Evolutionary conservation across 2,797 vertebrate species (phyloP).

Genomic region (Oreonectes daqikongensis): DNA sequence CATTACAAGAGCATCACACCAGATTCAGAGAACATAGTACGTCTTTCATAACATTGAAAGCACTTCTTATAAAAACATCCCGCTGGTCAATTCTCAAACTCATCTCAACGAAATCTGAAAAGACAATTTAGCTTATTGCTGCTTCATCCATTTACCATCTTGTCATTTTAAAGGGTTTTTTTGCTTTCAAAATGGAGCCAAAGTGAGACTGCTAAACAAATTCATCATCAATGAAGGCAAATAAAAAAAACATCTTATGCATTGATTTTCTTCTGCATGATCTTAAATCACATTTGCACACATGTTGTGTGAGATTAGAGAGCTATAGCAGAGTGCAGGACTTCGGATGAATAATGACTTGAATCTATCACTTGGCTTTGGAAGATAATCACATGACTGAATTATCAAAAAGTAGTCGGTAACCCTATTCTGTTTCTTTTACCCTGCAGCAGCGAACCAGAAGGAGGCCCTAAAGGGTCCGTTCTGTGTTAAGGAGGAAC

Average conservation of each 20-base stretch:
- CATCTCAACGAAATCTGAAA: background rate
- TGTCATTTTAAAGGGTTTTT: background rate
- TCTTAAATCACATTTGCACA: too few species aligned
- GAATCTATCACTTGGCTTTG: background rate
- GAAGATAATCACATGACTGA: background rate
- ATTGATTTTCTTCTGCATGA: background rate
- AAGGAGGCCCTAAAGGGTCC: conserved; percentile 91
- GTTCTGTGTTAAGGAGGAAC: conserved; percentile 95
- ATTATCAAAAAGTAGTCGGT: background rate
- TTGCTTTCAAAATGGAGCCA: conserved; percentile 24
- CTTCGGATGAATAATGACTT: background rate
- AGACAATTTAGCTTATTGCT: conserved; percentile 15
- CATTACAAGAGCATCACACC: conserved; percentile 27
- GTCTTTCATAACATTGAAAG: background rate
- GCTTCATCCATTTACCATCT: background rate
- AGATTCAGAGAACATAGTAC: conserved; percentile 1
- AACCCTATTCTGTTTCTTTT: conserved; percentile 13
- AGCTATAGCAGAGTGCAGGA: background rate
- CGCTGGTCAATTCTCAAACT: background rate
- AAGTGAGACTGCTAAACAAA: conserved; percentile 34
- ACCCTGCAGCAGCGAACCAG: conserved; percentile 91
- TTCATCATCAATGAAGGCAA: background rate
- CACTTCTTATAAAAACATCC: background rate
- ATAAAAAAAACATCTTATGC: background rate
- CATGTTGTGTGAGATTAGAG: too few species aligned